These are phyloP conservation scores for Odontocolon sp. DNA, from an alignment of 2,888 invertebrate species.

Conservation along the genomic window DNA sequence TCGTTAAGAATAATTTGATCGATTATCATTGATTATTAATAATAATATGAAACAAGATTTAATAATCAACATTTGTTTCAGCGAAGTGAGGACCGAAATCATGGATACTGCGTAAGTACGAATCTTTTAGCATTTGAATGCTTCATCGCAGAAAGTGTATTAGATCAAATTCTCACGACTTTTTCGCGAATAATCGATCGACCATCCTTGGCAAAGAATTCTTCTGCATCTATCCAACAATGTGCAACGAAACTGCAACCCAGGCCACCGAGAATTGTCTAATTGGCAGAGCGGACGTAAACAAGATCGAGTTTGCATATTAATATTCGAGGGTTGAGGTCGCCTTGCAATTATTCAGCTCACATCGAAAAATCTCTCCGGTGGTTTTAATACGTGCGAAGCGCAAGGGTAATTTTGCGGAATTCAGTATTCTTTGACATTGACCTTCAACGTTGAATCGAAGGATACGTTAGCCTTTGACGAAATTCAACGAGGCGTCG, in stretches of 20 bases:
- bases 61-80: constrained; percentile 79
- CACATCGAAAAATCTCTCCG: not conserved
- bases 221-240: constrained; percentile 5
- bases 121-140: no score
- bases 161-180: not conserved
- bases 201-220: constrained; percentile 32
- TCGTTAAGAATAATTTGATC: no score
- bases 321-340: constrained; percentile 55
- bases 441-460: no score
- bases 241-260: not conserved
- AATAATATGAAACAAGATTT: no score
- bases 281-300: constrained; percentile 56
- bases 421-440: no score
- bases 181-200: constrained; percentile 63
- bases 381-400: no score
- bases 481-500: no score
- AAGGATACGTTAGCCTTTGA: no score
- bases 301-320: constrained; percentile 61
- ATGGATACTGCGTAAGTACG: constrained; percentile 81
- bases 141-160: no score
- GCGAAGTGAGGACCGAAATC: constrained; percentile 81
- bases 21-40: no score
- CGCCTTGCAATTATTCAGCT: constrained; percentile 19
- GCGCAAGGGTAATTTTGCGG: no score
- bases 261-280: constrained; percentile 14